A percentile compares a stretch with the other conserved stretches of the same genome.
phyloP scores from a whole-genome alignment of 2,113 vertebrate species.

The Takifugu bimaculatus region DNA sequence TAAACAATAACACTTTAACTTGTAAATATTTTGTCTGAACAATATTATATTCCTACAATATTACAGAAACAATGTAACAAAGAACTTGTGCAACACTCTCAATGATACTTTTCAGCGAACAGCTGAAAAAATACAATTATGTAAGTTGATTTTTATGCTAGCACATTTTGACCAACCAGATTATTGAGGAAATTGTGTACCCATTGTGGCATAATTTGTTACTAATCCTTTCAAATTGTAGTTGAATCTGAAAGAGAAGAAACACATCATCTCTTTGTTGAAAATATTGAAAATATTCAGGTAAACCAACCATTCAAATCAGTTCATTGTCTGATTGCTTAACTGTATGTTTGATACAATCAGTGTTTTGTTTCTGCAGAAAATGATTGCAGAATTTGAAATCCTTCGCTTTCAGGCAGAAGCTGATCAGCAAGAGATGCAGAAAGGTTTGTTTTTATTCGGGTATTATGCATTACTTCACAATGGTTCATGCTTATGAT shows the following conservation, averaged over 20 bases:
- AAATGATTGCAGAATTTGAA: conserved; percentile 83
- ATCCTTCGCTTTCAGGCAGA: conserved; percentile 80
- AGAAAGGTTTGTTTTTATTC: conserved; percentile 67
- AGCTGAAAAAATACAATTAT: conserved; percentile 84
- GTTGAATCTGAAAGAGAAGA: conserved; percentile 91
- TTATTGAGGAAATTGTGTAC: background rate
- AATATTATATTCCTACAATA: conserved; percentile 9
- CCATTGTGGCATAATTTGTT: background rate
- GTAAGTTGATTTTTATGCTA: conserved; percentile 72
- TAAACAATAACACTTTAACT: background rate
- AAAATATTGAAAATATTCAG: conserved; percentile 81
- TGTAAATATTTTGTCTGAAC: background rate
- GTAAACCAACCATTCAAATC: conserved; percentile 59
- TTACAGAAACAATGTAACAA: conserved; percentile 80
- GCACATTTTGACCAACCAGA: background rate
- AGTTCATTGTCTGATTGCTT: background rate
- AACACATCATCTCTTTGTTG: conserved; percentile 80
- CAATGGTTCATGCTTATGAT: background rate
- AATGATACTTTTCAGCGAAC: conserved; percentile 85
- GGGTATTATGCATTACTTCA: background rate
- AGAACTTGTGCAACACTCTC: conserved; percentile 84
- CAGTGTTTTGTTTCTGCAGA: conserved; percentile 69
- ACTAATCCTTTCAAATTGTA: conserved; percentile 51
- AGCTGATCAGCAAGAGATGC: conserved; percentile 79
- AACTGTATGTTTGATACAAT: background rate